Evolutionary conservation across 2,113 vertebrate species (phyloP).

Genomic region (Oreochromis tanganicae): DNA sequence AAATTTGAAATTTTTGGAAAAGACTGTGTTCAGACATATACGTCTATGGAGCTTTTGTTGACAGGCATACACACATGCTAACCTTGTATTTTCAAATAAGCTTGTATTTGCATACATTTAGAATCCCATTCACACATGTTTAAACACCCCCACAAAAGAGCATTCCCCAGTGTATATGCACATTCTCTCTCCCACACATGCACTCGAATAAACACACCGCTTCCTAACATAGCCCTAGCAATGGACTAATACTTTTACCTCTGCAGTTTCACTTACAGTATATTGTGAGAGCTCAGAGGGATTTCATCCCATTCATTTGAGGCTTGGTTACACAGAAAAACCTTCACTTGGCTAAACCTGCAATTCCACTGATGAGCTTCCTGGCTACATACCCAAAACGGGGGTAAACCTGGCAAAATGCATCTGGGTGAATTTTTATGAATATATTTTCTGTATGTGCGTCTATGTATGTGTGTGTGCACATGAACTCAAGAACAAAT

Average conservation of each 20-base stretch:
- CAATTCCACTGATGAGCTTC: conserved; percentile 61
- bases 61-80: neutral
- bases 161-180: neutral
- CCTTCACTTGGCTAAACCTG: conserved; percentile 57
- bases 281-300: conserved; percentile 18
- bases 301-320: conserved; percentile 57
- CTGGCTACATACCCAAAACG: conserved; percentile 30
- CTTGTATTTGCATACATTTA: neutral
- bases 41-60: neutral
- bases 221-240: neutral
- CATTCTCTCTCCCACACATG: neutral
- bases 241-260: conserved; percentile 6
- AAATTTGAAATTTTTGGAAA: neutral
- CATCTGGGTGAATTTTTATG: neutral
- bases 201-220: neutral
- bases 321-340: conserved; percentile 53
- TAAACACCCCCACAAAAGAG: neutral
- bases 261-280: conserved; percentile 21
- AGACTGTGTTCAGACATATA: neutral
- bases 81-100: neutral
- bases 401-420: conserved; percentile 40
- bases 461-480: neutral
- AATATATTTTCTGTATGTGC: neutral
- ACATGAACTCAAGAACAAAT: neutral
- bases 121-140: neutral